Base-by-base conservation (phyloP, 1,140 invertebrate species). In the Tribolium castaneum region DNA sequence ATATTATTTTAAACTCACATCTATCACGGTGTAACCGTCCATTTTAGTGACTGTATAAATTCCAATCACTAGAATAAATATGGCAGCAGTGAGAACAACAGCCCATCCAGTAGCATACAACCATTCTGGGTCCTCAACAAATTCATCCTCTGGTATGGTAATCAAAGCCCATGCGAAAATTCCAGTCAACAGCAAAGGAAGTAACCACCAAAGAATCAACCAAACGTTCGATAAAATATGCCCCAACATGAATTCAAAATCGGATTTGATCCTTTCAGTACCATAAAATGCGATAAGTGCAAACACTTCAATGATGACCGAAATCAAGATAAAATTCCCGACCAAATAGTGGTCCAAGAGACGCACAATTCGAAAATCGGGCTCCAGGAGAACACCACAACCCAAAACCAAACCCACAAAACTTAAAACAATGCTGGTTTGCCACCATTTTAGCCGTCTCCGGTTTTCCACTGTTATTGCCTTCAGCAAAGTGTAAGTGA, bases 241-340 rank as follows among this genome's bases (percentile, higher is more conserved):
- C 0, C 88, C 88, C 1, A 89, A 81, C 14, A 89, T 88, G 80
- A 90, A 90, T 82, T 90, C 89, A 79, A 90, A 89, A 82, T 90
- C 89, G 50, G 87, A 86, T 82, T 88, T 87, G 7, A 90, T 81
- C 45, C 85, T 83, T 76, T 85, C 84, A n/a, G 86, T 84, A 16
- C 89, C 89, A 78, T 90, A 90, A 78, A 89, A 87, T 81, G 86
- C 87, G 16, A 88, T 84, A 59, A 90, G 85, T 12, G 87, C 87
- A 10, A 88, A 83, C 9, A 90, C 81, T 83, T 90, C 89, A 6
- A 90, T 73, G 4, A 88, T 82, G 16, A 88, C 86, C 19, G 86
- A 85, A 3, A 87, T 84, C 4, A 89, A 77, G 4, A 90, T 84
- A 75, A 89, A 85, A 49, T 88, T 87, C 34, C 88, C 88, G n/a